Percentiles rank a stretch among this genome's conserved stretches.
Conservation (phyloP, 2,113 vertebrate genomes). For the Spermophilus dauricus region DNA sequence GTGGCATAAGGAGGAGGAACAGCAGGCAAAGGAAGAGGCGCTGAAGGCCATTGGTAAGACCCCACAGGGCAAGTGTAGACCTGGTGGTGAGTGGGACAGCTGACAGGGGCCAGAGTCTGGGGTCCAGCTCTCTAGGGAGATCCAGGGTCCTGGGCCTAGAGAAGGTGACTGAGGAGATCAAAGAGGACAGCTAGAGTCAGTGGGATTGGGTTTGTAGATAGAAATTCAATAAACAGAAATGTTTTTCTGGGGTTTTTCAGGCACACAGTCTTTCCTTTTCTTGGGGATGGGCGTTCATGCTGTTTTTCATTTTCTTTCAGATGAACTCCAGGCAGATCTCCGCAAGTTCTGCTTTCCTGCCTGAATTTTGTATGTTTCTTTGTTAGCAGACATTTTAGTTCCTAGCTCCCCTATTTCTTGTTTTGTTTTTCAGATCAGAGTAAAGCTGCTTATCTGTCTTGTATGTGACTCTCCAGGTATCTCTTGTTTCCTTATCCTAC, state of each 20-base stretch:
- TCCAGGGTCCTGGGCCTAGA: not conserved
- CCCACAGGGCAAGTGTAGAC: not conserved
- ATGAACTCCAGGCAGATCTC: not conserved
- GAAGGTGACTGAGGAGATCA: not conserved
- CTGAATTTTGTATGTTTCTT: not conserved
- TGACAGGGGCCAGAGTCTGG: not conserved
- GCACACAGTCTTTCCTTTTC: not conserved
- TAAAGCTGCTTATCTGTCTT: not conserved
- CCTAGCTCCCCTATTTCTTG: not conserved
- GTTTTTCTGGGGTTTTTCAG: not conserved
- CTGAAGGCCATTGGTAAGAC: not conserved
- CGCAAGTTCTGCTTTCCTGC: not conserved
- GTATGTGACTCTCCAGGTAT: slow-evolving; percentile 11
- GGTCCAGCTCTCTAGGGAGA: not conserved
- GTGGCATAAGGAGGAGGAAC: fast-evolving
- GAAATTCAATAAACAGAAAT: too few species aligned
- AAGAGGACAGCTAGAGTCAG: not conserved
- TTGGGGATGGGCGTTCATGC: not conserved
- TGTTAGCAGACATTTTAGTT: fast-evolving
- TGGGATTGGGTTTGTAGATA: not conserved
- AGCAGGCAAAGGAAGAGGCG: fast-evolving
- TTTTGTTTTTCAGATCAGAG: slow-evolving; percentile 14
- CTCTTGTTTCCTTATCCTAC: not conserved
- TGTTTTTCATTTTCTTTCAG: slow-evolving; percentile 20
- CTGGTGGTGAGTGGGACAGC: not conserved